These are phyloP conservation scores for Numida meleagris DNA, from an alignment of 2,113 vertebrate species.

Conservation along the genomic window DNA sequence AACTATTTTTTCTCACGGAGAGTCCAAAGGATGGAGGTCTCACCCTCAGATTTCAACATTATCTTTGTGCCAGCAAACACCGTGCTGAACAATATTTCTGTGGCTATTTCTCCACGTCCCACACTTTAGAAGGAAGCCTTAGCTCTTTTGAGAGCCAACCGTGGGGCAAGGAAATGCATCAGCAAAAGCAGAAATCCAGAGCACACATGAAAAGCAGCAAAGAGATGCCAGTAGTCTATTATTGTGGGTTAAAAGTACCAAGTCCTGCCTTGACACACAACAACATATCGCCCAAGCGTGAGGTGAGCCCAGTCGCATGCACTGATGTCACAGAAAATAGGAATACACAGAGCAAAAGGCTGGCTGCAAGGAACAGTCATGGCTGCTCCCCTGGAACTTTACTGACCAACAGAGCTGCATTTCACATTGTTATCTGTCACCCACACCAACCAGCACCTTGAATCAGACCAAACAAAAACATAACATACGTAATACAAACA, in stretches of 20 bases:
- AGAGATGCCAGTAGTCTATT: background rate
- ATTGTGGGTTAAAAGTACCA: background rate
- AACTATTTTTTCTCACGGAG: background rate
- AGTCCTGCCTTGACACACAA: background rate
- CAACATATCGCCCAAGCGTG: rapidly evolving
- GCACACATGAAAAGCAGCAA: background rate
- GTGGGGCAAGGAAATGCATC: background rate
- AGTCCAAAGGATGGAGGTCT: background rate
- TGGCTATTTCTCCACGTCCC: background rate
- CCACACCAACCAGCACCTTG: background rate
- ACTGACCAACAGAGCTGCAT: background rate
- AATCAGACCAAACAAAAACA: background rate
- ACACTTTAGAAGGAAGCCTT: background rate
- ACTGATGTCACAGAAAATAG: background rate
- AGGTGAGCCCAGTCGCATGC: background rate
- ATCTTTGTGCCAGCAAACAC: background rate
- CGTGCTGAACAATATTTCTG: background rate
- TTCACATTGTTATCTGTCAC: background rate
- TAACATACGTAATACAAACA: background rate
- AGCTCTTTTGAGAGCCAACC: background rate
- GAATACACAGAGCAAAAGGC: background rate
- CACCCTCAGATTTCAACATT: background rate
- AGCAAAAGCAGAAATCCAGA: background rate
- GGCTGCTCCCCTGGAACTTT: background rate
- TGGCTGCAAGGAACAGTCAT: background rate